These are phyloP conservation scores for Enteromius paludinosus DNA, from an alignment of 2,797 vertebrate genomes.

Conservation along the genomic window DNA sequence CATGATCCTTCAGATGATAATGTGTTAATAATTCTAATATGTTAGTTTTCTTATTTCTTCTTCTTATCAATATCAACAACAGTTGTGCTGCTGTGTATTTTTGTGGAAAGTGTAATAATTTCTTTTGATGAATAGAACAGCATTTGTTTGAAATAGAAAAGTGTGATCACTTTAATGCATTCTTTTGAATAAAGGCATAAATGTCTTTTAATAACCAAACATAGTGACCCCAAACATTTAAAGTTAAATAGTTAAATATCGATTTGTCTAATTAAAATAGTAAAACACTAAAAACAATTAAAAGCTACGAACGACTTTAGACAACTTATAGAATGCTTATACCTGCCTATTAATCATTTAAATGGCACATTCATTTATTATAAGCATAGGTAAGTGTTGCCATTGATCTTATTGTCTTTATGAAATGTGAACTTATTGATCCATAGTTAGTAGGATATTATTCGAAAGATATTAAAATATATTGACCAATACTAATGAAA, in stretches of 20 bases:
- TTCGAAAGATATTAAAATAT: neutral
- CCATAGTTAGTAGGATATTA: neutral
- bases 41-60: too few species aligned
- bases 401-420: neutral
- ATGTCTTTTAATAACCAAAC: neutral
- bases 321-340: neutral
- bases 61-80: neutral
- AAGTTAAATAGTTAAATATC: neutral
- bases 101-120: neutral
- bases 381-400: neutral
- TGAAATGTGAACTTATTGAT: too few species aligned
- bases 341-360: neutral
- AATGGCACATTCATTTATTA: neutral
- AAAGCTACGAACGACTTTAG: neutral
- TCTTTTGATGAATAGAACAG: neutral
- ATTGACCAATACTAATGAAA: neutral
- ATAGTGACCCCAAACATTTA: neutral
- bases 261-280: neutral
- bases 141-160: neutral
- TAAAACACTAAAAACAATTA: neutral
- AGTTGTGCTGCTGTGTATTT: neutral
- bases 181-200: neutral
- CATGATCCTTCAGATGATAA: neutral
- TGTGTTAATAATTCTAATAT: neutral
- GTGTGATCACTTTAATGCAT: conserved; percentile 6